Evolutionary conservation across 2,888 invertebrate genomes (phyloP).

Genomic region (Drosophila pseudotakahashii): DNA sequence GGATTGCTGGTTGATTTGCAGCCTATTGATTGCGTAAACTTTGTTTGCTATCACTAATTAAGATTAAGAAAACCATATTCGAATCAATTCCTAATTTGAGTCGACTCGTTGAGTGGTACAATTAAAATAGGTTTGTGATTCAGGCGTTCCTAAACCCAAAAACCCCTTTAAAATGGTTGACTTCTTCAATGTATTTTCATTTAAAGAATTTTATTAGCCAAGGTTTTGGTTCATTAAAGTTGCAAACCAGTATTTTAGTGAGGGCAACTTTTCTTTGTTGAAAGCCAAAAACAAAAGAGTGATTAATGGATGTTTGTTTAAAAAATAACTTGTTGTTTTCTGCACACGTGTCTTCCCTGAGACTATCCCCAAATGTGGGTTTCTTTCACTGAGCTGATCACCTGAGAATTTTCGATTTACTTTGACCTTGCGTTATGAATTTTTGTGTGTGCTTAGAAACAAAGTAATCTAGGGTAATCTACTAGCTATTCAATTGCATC

Average conservation of each 20-base stretch:
- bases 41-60: slow-evolving; percentile 15
- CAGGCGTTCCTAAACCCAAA: neutral
- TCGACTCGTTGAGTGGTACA: slow-evolving; percentile 25
- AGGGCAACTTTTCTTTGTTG: slow-evolving; percentile 11
- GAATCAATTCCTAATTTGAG: slow-evolving; percentile 11
- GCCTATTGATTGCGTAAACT: slow-evolving; percentile 23
- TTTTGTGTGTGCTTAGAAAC: neutral
- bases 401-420: neutral
- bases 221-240: neutral
- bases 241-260: slow-evolving; percentile 21
- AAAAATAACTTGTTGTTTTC: slow-evolving; percentile 1
- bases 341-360: slow-evolving; percentile 4
- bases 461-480: slow-evolving; percentile 9
- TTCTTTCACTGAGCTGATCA: neutral
- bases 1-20: slow-evolving; percentile 16
- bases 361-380: neutral
- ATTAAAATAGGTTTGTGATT: neutral
- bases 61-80: slow-evolving; percentile 14
- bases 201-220: neutral
- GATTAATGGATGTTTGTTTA: neutral
- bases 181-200: too few species aligned
- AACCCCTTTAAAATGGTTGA: neutral
- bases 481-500: slow-evolving; percentile 14
- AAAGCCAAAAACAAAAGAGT: neutral
- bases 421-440: slow-evolving; percentile 13